phyloP scores from a whole-genome alignment of 2,797 vertebrate genomes.

The Danio albolineatus region DNA sequence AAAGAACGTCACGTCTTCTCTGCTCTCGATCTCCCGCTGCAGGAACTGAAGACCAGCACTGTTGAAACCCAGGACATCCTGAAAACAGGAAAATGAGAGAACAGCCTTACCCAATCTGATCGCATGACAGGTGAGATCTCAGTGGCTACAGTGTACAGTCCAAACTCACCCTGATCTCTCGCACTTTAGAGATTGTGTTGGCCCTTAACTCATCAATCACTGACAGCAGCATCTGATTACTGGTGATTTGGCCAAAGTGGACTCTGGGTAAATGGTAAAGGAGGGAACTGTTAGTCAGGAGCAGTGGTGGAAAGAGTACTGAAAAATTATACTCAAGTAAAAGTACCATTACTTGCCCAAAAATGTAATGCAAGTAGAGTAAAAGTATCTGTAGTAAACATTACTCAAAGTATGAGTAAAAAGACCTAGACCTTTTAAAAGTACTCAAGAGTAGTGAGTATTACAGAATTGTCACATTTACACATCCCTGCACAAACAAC shows the following conservation, averaged over 20 bases:
- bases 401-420: too few relatives aligned
- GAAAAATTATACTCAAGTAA: too few relatives aligned
- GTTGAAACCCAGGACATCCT: slow-evolving; percentile 95
- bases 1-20: slow-evolving; percentile 93
- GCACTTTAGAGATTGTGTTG: slow-evolving; percentile 89
- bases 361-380: too few relatives aligned
- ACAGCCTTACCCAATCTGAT: background rate
- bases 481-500: too few relatives aligned
- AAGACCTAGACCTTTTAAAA: too few relatives aligned
- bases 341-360: too few relatives aligned
- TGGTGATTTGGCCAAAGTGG: slow-evolving; percentile 94
- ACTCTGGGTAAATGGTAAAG: slow-evolving; percentile 77
- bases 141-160: background rate
- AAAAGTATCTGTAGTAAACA: too few relatives aligned
- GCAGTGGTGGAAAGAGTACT: too few relatives aligned
- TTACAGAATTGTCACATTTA: too few relatives aligned
- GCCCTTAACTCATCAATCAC: slow-evolving; percentile 90
- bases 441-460: too few relatives aligned
- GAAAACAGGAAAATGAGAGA: slow-evolving; percentile 34
- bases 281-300: background rate
- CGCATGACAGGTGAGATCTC: background rate
- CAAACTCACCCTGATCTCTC: slow-evolving; percentile 85
- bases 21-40: slow-evolving; percentile 91
- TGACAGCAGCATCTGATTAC: slow-evolving; percentile 92
- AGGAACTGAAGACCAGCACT: slow-evolving; percentile 91